Evolutionary conservation across 2,113 vertebrate genomes (phyloP), one percentile per base, ranked within the genome.

Genomic region (Pao palembangensis): DNA sequence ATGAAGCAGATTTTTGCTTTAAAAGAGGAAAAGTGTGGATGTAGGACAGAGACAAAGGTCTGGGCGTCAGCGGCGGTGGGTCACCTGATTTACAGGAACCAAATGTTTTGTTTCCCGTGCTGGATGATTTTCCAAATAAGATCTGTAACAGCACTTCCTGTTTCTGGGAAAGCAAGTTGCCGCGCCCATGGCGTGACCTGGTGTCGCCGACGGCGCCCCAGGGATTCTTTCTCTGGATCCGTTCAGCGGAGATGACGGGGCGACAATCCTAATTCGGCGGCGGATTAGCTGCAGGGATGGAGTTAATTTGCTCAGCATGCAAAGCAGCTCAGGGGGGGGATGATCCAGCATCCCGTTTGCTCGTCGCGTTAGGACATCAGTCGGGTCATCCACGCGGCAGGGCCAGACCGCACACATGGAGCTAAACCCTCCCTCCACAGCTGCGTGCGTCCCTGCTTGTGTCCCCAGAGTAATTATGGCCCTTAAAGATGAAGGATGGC

Each of bases 281-380:
- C 11, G 60, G 78, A 85, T 89, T 85, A 83, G 62, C 75, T 56
- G 74, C 73, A 60, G 80, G 76, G 76, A 76, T 86, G 69, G 71
- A 73, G 73, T 72, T 87, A 76, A 90, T 85, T 85, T 84, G 75
- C 76, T 83, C 63, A 63, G 65, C 78, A 83, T 82, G 83, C 67
- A 84, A 64, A 75, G 64, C 53, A 73, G 73, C 64, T 73, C 61
- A 61, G 69, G 67, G 52, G 66, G 69, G 25, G 25, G 25, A 86
- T 82, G 75, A 86, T 89, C 86, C 82, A 43, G 34, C 70, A 81
- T 79, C 78, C 51, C 65, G 55, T 55, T 64, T 23, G 62, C 34
- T 61, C 67, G 58, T 49, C 21, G 2, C 51, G 25, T 59, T 53
- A 57, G 10, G 34, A 46, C 64, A 28, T 31, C 18, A 28, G 44